phyloP scores from a whole-genome alignment of 2,113 vertebrate species.

The Rhea americana region DNA sequence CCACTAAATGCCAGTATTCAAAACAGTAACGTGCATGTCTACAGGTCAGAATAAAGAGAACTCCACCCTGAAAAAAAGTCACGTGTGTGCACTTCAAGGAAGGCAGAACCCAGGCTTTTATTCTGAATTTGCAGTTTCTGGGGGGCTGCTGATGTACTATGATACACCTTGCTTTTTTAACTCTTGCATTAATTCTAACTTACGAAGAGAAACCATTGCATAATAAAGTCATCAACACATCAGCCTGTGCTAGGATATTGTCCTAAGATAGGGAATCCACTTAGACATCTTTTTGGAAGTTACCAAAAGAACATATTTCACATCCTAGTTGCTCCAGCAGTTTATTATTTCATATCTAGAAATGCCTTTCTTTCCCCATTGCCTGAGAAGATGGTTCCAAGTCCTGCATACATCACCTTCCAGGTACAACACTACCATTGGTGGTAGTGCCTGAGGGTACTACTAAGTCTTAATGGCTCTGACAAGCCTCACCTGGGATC shows the following conservation, averaged over 20 bases:
- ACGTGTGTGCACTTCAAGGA: background rate
- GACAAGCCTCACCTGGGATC: background rate
- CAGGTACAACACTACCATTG: background rate
- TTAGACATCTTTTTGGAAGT: background rate
- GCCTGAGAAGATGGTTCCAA: background rate
- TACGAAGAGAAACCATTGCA: background rate
- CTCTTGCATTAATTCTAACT: background rate
- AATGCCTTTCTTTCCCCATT: accelerated
- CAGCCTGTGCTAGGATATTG: background rate
- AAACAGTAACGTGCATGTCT: background rate
- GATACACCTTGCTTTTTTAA: background rate
- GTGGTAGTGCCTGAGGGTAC: background rate
- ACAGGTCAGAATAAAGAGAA: background rate
- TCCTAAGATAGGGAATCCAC: background rate
- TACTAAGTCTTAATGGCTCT: background rate
- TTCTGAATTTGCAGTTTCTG: background rate
- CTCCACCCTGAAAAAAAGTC: background rate
- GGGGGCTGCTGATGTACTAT: background rate
- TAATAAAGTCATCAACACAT: background rate
- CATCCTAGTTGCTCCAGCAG: background rate
- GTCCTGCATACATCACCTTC: background rate
- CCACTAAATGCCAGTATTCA: background rate
- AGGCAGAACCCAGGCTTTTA: background rate
- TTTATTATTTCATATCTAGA: background rate
- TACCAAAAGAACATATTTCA: background rate